Base-by-base conservation (phyloP, 2,888 invertebrate genomes). In the Xestia c-nigrum region DNA sequence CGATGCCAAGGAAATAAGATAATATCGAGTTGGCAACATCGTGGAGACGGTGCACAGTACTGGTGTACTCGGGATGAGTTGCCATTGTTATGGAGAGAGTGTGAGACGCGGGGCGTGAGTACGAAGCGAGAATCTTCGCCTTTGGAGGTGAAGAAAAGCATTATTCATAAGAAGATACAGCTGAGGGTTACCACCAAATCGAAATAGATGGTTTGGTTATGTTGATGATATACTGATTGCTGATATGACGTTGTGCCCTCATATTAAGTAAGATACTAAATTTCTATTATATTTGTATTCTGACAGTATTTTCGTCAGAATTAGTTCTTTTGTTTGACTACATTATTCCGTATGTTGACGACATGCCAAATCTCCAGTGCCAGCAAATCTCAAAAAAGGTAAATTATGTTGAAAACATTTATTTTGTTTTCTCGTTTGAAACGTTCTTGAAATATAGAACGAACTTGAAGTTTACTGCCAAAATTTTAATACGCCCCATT, bases 1-100 rank as follows among this genome's bases (percentile, higher is more conserved):
- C 95, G 96, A 96, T 95, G 96, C 96, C 96, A 96, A 96, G 93
- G 95, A 95, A 96, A 96, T 94, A 95, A 96, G 95, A 96, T 94
- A 94, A 94, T 94, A 95, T 94, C 93, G 95, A 93, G 94, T 95
- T 96, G 96, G 96, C 96, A 96, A 94, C 94, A 93, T 88, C 90
- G 92, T 90, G 81, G 80, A 88, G 88, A 86, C 78, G 83, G 83
- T 87, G 86, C 80, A 74, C 81, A 81, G 81, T 72, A 73, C 78
- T 85, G 87, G 80, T 74, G 78, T 78, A 76, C 79, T 78, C 85
- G 83, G 88, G 78, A 88, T 81, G 83, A 80, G 83, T 80, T 85
- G 80, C 78, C 76, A 78, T 78, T 89, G 89, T 87, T 78, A 74
- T 87, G 83, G 87, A 86, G 86, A 83, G 83, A 84, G 85, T 84